Conservation (phyloP, 2,113 vertebrate species). For the Empidonax alnorum region DNA sequence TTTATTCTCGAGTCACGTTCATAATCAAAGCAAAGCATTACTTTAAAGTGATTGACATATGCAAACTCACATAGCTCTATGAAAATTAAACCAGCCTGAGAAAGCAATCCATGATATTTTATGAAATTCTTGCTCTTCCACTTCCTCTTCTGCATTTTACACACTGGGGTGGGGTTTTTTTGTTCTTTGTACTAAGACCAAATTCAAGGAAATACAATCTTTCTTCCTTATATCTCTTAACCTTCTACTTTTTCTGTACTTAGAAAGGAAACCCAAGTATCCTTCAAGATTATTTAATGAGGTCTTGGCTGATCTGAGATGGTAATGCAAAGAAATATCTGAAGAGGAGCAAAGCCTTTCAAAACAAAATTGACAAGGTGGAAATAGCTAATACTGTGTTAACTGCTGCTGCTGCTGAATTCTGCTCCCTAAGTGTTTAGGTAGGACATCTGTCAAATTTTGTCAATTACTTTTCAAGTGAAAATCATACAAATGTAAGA, state of each 20-base stretch:
- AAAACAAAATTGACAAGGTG: background rate
- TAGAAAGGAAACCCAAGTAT: background rate
- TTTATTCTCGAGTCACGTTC: slow-evolving; percentile 21
- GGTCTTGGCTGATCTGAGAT: background rate
- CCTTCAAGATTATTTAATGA: background rate
- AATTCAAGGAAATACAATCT: background rate
- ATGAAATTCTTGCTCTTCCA: background rate
- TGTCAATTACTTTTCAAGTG: background rate
- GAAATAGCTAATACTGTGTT: background rate
- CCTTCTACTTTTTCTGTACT: background rate
- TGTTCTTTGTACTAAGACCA: background rate
- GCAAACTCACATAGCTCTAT: background rate
- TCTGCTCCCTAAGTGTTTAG: background rate
- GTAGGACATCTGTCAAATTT: background rate
- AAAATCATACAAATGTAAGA: background rate
- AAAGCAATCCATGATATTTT: background rate
- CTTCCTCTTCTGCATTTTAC: background rate
- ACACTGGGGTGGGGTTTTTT: background rate
- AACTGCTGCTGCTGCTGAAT: background rate
- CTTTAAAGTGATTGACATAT: slow-evolving; percentile 41
- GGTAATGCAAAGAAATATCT: background rate
- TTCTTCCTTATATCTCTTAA: background rate
- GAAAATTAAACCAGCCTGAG: background rate
- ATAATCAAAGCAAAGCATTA: slow-evolving; percentile 45
- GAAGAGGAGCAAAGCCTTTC: background rate